A percentile compares a stretch with the other conserved stretches of the same genome.
These are phyloP conservation scores for Pteropus rufus DNA, from an alignment of 2,797 vertebrate genomes.

Conservation along the genomic window DNA sequence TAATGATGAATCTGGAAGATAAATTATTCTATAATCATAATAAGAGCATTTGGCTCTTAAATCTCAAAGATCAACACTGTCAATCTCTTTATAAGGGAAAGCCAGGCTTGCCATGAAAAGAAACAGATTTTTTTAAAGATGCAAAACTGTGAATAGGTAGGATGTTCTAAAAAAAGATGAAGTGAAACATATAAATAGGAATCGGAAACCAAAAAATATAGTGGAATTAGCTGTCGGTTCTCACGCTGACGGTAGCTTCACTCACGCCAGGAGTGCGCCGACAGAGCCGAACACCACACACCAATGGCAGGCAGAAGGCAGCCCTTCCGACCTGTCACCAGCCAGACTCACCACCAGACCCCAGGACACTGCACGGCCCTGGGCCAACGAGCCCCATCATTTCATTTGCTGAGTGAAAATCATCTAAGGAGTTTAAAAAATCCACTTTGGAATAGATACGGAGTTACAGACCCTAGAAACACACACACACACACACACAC, in stretches of 20 bases:
- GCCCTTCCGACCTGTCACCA: background rate
- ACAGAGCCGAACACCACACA: fast-evolving
- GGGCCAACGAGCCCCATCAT: fast-evolving
- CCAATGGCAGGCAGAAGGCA: background rate
- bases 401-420: background rate
- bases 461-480: background rate
- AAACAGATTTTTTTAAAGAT: background rate
- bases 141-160: background rate
- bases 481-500: background rate
- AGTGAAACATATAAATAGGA: background rate
- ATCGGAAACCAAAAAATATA: background rate
- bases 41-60: background rate
- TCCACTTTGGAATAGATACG: background rate
- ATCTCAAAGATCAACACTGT: background rate
- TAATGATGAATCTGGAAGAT: background rate
- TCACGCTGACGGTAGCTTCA: fast-evolving
- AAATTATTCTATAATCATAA: background rate
- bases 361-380: fast-evolving
- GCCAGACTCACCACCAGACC: background rate
- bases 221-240: background rate
- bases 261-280: fast-evolving
- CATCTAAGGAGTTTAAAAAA: background rate
- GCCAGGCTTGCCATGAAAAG: background rate
- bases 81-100: background rate
- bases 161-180: background rate